Percentiles rank a stretch among this genome's conserved stretches.
Conservation (phyloP, 2,797 vertebrate species). For the Spinus olivaceus region DNA sequence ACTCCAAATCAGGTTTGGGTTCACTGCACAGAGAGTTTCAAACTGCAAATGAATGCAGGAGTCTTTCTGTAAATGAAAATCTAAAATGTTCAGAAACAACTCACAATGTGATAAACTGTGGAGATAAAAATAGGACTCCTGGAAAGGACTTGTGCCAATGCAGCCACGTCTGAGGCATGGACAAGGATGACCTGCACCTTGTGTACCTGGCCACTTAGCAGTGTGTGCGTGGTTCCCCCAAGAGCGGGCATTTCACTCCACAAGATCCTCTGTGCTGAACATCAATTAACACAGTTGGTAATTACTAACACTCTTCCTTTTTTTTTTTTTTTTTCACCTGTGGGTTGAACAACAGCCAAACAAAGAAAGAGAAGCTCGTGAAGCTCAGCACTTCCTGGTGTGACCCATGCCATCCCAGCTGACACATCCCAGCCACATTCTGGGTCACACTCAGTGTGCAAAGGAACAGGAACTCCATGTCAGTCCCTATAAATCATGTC, state of each 20-base stretch:
- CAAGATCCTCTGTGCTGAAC: not conserved
- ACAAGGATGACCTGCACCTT: not conserved
- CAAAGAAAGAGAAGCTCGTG: fast-evolving
- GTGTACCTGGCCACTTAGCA: not conserved
- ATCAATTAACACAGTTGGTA: not conserved
- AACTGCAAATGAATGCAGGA: not conserved
- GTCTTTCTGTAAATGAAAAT: not conserved
- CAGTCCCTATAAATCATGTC: not conserved
- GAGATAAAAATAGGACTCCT: not conserved
- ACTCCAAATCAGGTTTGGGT: not conserved
- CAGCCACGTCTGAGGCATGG: fast-evolving
- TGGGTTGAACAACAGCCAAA: not conserved
- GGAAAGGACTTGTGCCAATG: not conserved
- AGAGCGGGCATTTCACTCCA: not conserved
- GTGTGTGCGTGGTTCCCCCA: fast-evolving
- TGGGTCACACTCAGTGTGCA: not conserved
- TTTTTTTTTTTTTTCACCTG: not conserved
- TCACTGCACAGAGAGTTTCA: not conserved
- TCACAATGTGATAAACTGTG: not conserved
- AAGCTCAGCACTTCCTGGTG: not conserved
- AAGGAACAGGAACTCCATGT: not conserved
- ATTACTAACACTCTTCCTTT: not conserved
- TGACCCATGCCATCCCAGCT: not conserved
- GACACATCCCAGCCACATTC: not conserved
- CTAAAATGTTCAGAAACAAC: not conserved